phyloP scores from a whole-genome alignment of 1,140 invertebrate species.

The Hermetia illucens region DNA sequence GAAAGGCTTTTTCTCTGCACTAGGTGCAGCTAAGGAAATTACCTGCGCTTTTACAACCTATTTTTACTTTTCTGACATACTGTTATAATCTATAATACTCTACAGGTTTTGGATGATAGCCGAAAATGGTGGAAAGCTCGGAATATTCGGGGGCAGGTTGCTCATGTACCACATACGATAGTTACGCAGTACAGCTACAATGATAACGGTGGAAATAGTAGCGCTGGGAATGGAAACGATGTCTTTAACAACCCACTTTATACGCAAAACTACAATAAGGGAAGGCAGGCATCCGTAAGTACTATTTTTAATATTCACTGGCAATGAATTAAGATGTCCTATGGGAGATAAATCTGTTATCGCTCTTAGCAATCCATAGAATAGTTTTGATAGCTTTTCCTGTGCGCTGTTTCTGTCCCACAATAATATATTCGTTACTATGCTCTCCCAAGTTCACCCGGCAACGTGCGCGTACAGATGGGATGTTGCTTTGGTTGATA shows the following conservation, averaged over 20 bases:
- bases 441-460: no score
- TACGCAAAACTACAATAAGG: slow-evolving; percentile 25
- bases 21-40: background rate
- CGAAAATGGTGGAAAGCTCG: slow-evolving; percentile 98
- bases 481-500: no score
- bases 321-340: no score
- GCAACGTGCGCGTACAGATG: no score
- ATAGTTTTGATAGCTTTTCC: no score
- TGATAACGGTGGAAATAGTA: slow-evolving; percentile 22
- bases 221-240: slow-evolving; percentile 31
- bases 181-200: slow-evolving; percentile 50
- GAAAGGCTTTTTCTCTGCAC: background rate
- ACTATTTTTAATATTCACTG: no score
- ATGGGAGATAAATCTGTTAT: no score
- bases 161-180: slow-evolving; percentile 96
- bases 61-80: background rate
- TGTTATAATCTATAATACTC: no score
- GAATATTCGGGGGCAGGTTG: slow-evolving; percentile 74
- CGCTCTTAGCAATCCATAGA: no score
- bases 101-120: slow-evolving; percentile 79
- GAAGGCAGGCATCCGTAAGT: no score
- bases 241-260: slow-evolving; percentile 62
- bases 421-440: no score
- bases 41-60: background rate
- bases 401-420: no score